Percentiles rank a stretch among this genome's conserved stretches.
phyloP scores from a whole-genome alignment of 2,113 vertebrate genomes.

The Vireo altiloquus region DNA sequence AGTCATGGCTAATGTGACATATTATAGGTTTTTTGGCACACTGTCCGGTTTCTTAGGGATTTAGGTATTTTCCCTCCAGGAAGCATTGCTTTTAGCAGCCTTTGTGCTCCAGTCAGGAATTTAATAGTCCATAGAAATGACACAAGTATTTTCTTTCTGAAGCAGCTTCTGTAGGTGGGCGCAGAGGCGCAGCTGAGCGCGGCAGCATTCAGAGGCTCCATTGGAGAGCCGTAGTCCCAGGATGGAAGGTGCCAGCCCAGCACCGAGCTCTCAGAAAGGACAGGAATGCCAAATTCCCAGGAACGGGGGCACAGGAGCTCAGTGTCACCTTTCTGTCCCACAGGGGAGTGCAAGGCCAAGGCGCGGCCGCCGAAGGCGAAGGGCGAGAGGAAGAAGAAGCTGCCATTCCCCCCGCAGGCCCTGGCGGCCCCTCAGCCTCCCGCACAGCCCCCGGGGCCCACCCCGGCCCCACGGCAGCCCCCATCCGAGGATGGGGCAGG shows the following conservation, averaged over 20 bases:
- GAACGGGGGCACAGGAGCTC: not conserved
- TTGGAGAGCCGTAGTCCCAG: accelerated
- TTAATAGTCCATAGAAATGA: not conserved
- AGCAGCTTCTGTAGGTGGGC: not conserved
- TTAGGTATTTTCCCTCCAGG: not conserved
- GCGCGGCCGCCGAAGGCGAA: constrained; percentile 52
- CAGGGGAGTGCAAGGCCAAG: constrained; percentile 66
- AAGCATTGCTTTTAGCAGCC: not conserved
- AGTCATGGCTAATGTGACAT: not conserved
- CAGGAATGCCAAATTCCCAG: accelerated
- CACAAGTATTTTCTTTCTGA: not conserved
- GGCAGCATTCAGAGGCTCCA: not conserved
- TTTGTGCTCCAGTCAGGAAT: not conserved
- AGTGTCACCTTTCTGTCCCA: not conserved
- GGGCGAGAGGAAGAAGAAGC: constrained; percentile 69
- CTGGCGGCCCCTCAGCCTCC: not conserved
- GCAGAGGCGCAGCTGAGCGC: not conserved
- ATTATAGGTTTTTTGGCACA: not conserved
- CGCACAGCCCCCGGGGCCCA: not conserved
- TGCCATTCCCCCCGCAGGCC: not conserved
- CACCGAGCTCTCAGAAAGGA: accelerated
- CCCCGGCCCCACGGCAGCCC: too few relatives aligned
- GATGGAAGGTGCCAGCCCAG: accelerated
- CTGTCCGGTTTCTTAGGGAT: not conserved
- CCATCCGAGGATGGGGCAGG: too few relatives aligned